phyloP scores from a whole-genome alignment of 1,140 invertebrate genomes.

The Pinna nobilis region DNA sequence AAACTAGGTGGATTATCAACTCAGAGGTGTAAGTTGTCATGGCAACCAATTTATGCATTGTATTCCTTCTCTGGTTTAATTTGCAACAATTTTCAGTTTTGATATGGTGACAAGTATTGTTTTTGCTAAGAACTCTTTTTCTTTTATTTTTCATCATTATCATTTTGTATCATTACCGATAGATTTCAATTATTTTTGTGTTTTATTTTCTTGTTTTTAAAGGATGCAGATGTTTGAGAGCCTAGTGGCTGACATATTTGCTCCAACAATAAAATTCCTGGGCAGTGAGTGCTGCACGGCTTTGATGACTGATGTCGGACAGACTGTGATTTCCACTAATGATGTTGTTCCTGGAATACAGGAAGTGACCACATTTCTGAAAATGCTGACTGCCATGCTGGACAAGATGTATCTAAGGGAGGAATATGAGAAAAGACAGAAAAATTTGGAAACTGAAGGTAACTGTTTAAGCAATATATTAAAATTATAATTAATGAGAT shows the following conservation, averaged over 20 bases:
- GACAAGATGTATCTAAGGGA: constrained; percentile 62
- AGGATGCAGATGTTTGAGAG: constrained; percentile 68
- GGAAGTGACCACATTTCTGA: constrained; percentile 68
- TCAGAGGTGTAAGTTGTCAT: constrained; percentile 55
- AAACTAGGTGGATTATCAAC: constrained; percentile 65
- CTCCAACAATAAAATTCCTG: constrained; percentile 66
- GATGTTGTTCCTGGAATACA: constrained; percentile 59
- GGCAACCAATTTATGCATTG: background rate
- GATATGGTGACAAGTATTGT: too few species aligned
- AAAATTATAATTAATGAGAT: too few species aligned
- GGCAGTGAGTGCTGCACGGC: constrained; percentile 55
- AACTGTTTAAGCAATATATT: constrained; percentile 4
- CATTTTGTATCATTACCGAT: too few species aligned
- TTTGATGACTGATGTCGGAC: constrained; percentile 57
- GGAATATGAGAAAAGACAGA: constrained; percentile 63
- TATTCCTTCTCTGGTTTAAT: too few species aligned
- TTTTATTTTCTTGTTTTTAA: constrained; percentile 29
- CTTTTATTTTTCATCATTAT: too few species aligned
- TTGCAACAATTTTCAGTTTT: too few species aligned
- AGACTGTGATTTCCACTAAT: constrained; percentile 39
- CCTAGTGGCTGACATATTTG: constrained; percentile 63
- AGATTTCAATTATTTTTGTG: too few species aligned
- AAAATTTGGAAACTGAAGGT: constrained; percentile 45
- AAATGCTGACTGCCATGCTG: constrained; percentile 63
- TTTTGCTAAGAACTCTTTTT: too few species aligned